Base-by-base conservation (phyloP, 2,113 vertebrate genomes). In the Hippocampus comes region DNA sequence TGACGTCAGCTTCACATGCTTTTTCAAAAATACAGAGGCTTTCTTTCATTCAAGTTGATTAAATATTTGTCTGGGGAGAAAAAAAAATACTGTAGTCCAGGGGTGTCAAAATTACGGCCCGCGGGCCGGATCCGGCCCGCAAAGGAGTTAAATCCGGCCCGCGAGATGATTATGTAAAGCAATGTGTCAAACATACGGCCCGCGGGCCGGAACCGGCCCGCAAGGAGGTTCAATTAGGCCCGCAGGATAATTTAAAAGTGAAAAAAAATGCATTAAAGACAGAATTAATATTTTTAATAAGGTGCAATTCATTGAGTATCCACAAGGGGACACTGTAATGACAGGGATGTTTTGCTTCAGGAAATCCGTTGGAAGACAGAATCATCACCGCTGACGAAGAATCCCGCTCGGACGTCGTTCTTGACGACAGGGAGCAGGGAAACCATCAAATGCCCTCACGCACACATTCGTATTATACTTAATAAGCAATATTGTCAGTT, bases 361-460 rank as follows among this genome's bases (percentile, higher is more conserved):
- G 80, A 2, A 90, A 66, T 43, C 89, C 89, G 5, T 61, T 83
- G 59, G 81, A 84, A 0, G 89, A 93, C 76, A 69, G 59, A 71
- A 18, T 20, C 1, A 91, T 91, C 53, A 89, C 75, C 64, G 82
- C 84, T 14, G 79, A 82, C 25, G 90, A 90, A 76, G 72, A 81
- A 1, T 56, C 69, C 4, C 68, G 25, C 0, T 38, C n/a, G 51
- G 92, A 94, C 2, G 89, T 93, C 42, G 66, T 92, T 59, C 81
- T 89, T 60, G 92, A 93, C 27, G 87, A 92, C 79, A 78, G 73
- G 1, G 81, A 79, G 34, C 9, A 78, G 68, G 82, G 82, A 71
- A 48, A 46, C 60, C 75, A 61, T 12, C 59, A 71, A 20, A 56
- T 17, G 7, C 34, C 74, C 14, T 14, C 56, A 27, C 56, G 2